Base-by-base conservation (phyloP, 2,113 vertebrate species). In the Sclerurus mexicanus region DNA sequence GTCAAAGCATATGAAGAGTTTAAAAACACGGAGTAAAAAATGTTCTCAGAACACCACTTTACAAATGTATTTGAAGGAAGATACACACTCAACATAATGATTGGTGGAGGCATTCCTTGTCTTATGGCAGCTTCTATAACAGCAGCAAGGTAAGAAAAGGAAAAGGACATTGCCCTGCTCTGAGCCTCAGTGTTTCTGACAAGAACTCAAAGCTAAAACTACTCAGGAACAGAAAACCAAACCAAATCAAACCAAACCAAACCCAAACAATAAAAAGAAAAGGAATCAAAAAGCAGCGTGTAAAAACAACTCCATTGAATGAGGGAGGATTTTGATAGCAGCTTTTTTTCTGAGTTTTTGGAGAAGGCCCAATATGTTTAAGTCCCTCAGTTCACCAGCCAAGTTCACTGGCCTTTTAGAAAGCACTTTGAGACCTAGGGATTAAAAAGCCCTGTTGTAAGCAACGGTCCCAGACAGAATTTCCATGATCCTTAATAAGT, bases 11-110 rank as follows among this genome's bases (percentile, higher is more conserved):
- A 47, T 33, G 23, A 6, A 27, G n/a, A 73, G 19, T 35, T 79
- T 58, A 16, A 80, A 85, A 93, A 80, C 4, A 2, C 31, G 22
- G 24, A 47, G 37, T 22, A 56, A 37, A 13, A 88, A 71, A 35
- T n/a, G 33, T 56, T 68, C 22, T 35, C 10, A 53, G 4, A 3
- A 27, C 11, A 56, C 6, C 4, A 19, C 9, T 68, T 56, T 24
- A 60, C 27, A 80, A 78, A 53, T 12, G 13, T 19, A 50, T 23
- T 28, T 71, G 39, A 71, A 77, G 27, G 63, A 83, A 83, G 19
- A 33, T 23, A 28, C 0, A 56, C 7, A 15, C 14, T 62, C 2
- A 1, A 11, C 3, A 12, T 35, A 24, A 20, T 14, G 6, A 12
- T 25, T 81, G 56, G 14, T 67, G 37, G 20, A 39, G 19, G 6